A percentile compares a stretch with the other conserved stretches of the same genome.
These are phyloP conservation scores for Xiphophorus maculatus DNA, from an alignment of 2,113 vertebrate genomes.

Conservation along the genomic window DNA sequence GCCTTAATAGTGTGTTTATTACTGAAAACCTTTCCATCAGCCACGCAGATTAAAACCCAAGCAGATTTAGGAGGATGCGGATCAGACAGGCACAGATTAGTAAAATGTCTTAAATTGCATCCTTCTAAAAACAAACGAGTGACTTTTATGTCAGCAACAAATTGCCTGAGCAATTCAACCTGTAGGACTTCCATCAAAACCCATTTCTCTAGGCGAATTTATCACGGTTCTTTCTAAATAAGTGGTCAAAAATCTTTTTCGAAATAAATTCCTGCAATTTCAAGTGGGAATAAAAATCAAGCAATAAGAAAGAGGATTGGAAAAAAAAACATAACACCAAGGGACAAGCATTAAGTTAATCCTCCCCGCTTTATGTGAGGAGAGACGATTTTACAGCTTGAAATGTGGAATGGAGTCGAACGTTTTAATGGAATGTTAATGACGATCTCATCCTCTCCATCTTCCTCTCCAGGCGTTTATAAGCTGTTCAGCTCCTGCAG, in stretches of 20 bases:
- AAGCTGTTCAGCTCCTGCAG: conserved; percentile 95
- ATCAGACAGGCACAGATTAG: not conserved
- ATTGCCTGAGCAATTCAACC: conserved; percentile 18
- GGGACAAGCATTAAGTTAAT: conserved; percentile 74
- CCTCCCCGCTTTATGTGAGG: conserved; percentile 44
- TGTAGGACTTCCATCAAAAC: conserved; percentile 12
- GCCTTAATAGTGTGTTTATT: conserved; percentile 12
- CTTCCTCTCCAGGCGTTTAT: conserved; percentile 76
- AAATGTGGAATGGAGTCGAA: conserved; percentile 74
- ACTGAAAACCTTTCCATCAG: conserved; percentile 19
- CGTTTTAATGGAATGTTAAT: conserved; percentile 75
- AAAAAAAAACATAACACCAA: conserved; percentile 44
- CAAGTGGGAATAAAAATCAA: conserved; percentile 14
- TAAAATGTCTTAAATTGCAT: not conserved
- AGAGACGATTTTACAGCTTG: conserved; percentile 66
- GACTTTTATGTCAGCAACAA: conserved; percentile 38
- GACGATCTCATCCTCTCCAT: conserved; percentile 60
- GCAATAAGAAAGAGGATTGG: conserved; percentile 13
- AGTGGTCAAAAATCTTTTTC: conserved; percentile 50
- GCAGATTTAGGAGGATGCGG: not conserved
- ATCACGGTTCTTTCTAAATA: conserved; percentile 30
- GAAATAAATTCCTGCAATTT: conserved; percentile 39
- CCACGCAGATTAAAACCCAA: not conserved
- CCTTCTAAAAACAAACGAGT: not conserved
- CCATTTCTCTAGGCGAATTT: too few species aligned